Base-by-base conservation (phyloP, 2,797 vertebrate genomes). In the Bryconaethiops microstoma region DNA sequence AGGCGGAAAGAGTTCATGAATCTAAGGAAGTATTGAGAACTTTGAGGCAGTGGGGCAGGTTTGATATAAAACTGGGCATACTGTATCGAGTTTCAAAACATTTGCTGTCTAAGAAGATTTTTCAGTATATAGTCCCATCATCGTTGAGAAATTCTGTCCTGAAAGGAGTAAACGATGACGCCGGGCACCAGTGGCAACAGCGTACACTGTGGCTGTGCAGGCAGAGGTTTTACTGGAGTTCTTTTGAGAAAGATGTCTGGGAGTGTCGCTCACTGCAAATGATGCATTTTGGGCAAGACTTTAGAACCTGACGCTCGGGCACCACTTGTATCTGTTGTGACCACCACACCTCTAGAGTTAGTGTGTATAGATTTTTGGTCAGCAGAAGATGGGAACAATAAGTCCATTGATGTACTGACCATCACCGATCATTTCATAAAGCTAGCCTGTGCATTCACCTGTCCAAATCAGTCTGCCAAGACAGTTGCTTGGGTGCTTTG, bases 321-420 rank as follows among this genome's bases (percentile, higher is more conserved):
- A 1, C 72, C 64, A 8, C 83, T 84, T 21, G 64, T 84, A 13
- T 82, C 76, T 0, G 69, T 81, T n/a, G 48, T 50, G 2, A 78
- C 79, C 1, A 63, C 78, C 25, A 54, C 29, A 29, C 29, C 29
- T 29, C 29, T 29, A 29, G 29, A 29, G 29, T n/a, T n/a, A n/a
- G n/a, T 29, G 2, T 82, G 79, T 23, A 79, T 76, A 1, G 79
- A 81, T 21, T 78, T 79, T n/a, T 81, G 76, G 79, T 65, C 62
- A 0, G 72, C 67, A 12, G 64, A 80, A 19, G 77, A 84, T 81
- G 25, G 17, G 0, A 74, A 68, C 13, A 78, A 78, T 6, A 83
- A 63, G 9, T 80, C 76, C 0, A 17, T 84, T 0, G 76, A 88
- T 40, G 78, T 85, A 0, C 39, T 88, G 0, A 55, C 85, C 1